These are phyloP conservation scores for Melanocharis versteri DNA, from an alignment of 2,113 vertebrate genomes.

Conservation along the genomic window DNA sequence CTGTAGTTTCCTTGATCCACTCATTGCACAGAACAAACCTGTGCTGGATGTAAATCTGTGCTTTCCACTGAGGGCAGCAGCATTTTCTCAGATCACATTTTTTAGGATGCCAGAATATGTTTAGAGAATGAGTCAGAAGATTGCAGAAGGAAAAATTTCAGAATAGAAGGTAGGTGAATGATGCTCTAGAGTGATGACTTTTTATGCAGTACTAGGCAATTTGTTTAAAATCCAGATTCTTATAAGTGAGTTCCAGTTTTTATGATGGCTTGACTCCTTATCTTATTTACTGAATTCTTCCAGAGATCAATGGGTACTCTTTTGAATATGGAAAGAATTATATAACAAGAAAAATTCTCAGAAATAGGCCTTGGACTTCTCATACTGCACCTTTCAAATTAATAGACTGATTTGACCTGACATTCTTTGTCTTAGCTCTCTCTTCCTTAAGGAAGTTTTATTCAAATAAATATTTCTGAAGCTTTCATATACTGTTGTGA, in stretches of 20 bases:
- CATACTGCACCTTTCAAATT: background rate
- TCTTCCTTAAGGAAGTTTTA: constrained; percentile 2
- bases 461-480: background rate
- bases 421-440: background rate
- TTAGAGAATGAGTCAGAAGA: constrained; percentile 22
- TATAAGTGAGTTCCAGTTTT: background rate
- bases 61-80: background rate
- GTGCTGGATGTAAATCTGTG: background rate
- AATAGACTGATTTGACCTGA: background rate
- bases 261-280: background rate
- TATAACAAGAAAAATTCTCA: background rate
- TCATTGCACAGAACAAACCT: background rate
- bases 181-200: constrained; percentile 3
- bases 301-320: background rate
- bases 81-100: background rate
- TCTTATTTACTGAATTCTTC: background rate
- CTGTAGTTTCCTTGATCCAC: background rate
- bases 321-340: constrained; percentile 14
- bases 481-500: background rate
- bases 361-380: background rate
- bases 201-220: background rate
- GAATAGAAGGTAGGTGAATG: background rate
- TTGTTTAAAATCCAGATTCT: background rate
- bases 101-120: constrained; percentile 4
- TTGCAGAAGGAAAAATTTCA: background rate